Base-by-base conservation (phyloP, 2,888 invertebrate genomes). In the Dimorphilus gyrociliatus region DNA sequence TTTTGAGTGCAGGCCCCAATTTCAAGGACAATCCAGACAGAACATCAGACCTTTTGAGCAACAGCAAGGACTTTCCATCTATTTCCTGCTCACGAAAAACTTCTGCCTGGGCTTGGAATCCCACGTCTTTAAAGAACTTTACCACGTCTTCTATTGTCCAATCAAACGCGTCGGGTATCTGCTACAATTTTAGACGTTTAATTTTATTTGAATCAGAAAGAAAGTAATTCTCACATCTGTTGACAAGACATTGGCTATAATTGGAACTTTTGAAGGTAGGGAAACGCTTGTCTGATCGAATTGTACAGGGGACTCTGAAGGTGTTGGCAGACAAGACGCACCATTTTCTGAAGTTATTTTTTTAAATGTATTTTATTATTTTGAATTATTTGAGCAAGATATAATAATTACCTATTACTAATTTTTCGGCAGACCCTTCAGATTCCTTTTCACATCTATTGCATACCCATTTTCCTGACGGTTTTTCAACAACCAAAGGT, bases 11-110 rank as follows among this genome's bases (percentile, higher is more conserved):
- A 25, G 84, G 84, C 0, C 88, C 88, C 10, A 90, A 66, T 38
- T 80, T 78, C 14, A 90, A 65, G 23, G 78, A 75, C 37, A 90
- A 67, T 19, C 79, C 78, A 35, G 72, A 74, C 3, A 88, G 69
- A 16, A 90, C 79, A 54, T 88, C 86, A 23, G 74, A 72, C 40
- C 88, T 70, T 47, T 77, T 76, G 59, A 90, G 73, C 47, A 90
- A 69, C 36, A 85, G 67, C 32, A 90, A 61, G 1, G 84, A 80
- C 48, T 75, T 74, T 0, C 90, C 90, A 67, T 90, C 90, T 39
- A 90, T 84, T 55, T 86, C 81, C 80, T n/a, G n/a, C 41, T 80
- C 76, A 51, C 72, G 72, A 44, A 90, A 80, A 19, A 78, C 72
- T 33, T 73, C 70, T 1, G 86, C 82, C 38, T 63, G 58, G 52